Percentiles rank a stretch among this genome's conserved stretches.
Conservation (phyloP, 1,140 invertebrate species). For the Aphelinus atriplicis region DNA sequence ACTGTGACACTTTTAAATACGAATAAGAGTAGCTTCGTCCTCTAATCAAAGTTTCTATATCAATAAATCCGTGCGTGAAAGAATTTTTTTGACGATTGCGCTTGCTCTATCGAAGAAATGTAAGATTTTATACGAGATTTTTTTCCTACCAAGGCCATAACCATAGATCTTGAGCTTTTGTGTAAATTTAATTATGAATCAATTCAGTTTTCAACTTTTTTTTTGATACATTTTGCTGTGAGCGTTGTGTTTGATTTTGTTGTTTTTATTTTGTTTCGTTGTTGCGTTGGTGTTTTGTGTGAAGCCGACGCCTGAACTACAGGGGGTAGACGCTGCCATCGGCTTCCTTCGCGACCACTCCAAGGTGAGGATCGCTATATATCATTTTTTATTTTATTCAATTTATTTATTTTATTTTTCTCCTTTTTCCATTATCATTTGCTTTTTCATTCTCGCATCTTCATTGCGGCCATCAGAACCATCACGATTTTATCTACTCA, state of each 20-base stretch:
- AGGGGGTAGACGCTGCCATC: constrained; percentile 89
- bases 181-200: constrained; percentile 38
- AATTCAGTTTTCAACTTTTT: constrained; percentile 41
- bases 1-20: no score
- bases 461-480: constrained; percentile 38
- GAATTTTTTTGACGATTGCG: no score
- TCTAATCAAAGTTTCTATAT: no score
- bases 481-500: background rate
- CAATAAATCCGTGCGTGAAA: no score
- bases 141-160: no score
- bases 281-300: constrained; percentile 69
- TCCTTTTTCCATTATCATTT: constrained; percentile 37
- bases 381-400: constrained; percentile 53
- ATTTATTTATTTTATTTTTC: constrained; percentile 24
- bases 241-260: constrained; percentile 66
- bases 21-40: no score
- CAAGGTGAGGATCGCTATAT: constrained; percentile 73
- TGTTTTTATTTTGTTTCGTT: constrained; percentile 68
- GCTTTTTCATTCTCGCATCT: constrained; percentile 4
- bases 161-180: background rate
- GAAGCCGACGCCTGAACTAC: constrained; percentile 80
- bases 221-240: constrained; percentile 60
- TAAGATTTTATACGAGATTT: no score
- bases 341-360: constrained; percentile 87
- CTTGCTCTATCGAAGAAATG: no score